Evolutionary conservation across 2,113 vertebrate species (phyloP).

Genomic region (Spea bombifrons): DNA sequence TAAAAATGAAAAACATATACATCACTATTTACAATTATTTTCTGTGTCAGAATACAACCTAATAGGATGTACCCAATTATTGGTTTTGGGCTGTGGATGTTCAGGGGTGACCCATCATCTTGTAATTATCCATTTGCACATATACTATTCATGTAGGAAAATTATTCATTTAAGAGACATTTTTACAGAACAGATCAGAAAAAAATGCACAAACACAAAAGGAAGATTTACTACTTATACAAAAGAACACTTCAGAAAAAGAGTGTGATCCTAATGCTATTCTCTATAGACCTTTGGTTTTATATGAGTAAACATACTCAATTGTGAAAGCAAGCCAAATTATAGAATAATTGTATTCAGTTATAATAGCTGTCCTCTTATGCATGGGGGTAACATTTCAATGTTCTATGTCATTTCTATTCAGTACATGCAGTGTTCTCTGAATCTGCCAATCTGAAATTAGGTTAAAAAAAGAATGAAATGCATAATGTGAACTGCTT

Average conservation of each 20-base stretch:
- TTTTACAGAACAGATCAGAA: neutral
- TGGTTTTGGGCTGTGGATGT: no score
- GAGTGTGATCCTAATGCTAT: constrained; percentile 24
- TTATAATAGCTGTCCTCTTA: constrained; percentile 11
- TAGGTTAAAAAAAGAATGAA: constrained; percentile 45
- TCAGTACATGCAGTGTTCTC: constrained; percentile 32
- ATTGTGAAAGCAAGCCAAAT: neutral
- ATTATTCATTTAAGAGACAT: no score
- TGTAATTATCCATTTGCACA: no score
- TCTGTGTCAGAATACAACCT: no score
- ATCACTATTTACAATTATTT: no score
- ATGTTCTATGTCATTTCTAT: constrained; percentile 27
- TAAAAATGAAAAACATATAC: no score
- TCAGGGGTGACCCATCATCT: no score
- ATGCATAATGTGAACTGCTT: constrained; percentile 44
- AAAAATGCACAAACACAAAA: constrained; percentile 29
- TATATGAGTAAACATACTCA: constrained; percentile 17
- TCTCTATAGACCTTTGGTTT: constrained; percentile 13
- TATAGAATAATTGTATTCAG: constrained; percentile 18
- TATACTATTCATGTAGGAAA: no score
- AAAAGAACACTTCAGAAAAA: constrained; percentile 28
- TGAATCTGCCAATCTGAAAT: constrained; percentile 46
- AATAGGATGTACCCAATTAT: no score
- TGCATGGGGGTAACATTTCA: constrained; percentile 21
- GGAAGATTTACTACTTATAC: constrained; percentile 30